Base-by-base conservation (phyloP, 1,140 invertebrate genomes). In the Neuroterus valhalla region DNA sequence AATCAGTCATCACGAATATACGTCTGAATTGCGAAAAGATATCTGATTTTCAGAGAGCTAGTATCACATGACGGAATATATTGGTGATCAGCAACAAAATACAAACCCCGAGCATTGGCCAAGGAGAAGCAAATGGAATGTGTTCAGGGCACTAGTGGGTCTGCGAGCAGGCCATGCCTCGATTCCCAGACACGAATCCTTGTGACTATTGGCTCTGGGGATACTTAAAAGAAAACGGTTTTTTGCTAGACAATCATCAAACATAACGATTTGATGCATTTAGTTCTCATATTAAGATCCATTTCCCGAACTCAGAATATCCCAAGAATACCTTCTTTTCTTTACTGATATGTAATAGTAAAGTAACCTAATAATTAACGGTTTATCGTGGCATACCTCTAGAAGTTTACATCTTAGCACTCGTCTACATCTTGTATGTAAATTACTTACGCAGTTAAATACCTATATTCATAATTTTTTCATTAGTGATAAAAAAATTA, bases 71-170 rank as follows among this genome's bases (percentile, higher is more conserved):
- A 79, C 81, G 82, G 82, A 84, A 82, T 82, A 81, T 86, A 86
- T 86, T 86, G 85, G 82, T 86, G 85, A 86, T 86, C 85, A 86
- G 85, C 85, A 86, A 86, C 85, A 86, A 83, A 86, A 86, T 86
- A 86, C 85, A 86, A 86, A 86, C 85, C 85, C 85, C 85, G 85
- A 86, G 84, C 84, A 86, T 85, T 86, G 85, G 85, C 85, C 85
- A 85, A 86, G 85, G 85, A 85, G 85, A 85, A 86, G 85, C 84
- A 83, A 86, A 86, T 85, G 85, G 85, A 85, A 85, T 86, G 84
- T 85, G 85, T 85, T 85, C 84, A 86, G 85, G 84, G 85, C 85
- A 85, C 85, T 86, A 86, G 85, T 86, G 85, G 83, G 85, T 86
- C 84, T 85, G 85, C 85, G 83, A 86, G 85, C 85, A 85, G 84